A percentile compares a stretch with the other conserved stretches of the same genome.
Evolutionary conservation across 2,797 vertebrate genomes (phyloP).

Genomic region (Clarias laeviceps): DNA sequence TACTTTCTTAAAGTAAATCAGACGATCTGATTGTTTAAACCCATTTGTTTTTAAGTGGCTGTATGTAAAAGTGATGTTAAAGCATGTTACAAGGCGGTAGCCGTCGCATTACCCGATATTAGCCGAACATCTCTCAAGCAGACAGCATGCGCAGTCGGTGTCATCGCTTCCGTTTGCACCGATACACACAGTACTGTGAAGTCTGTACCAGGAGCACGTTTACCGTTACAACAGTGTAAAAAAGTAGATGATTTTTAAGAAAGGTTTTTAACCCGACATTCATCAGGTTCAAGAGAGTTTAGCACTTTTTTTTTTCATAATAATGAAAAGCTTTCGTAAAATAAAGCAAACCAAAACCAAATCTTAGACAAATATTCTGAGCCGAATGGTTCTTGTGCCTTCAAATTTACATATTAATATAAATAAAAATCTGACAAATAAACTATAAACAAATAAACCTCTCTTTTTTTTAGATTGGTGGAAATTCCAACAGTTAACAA

Average conservation of each 20-base stretch:
- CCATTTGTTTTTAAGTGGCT: not conserved
- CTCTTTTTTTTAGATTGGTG: not conserved
- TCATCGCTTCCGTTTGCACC: not conserved
- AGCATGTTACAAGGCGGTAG: not conserved
- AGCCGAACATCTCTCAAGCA: not conserved
- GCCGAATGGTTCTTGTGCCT: not conserved
- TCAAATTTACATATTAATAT: not conserved
- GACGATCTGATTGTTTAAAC: no score
- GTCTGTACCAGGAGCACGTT: no score
- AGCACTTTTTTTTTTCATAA: no score
- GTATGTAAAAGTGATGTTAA: not conserved
- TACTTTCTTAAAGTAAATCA: not conserved
- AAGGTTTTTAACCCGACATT: no score
- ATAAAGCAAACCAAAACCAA: no score
- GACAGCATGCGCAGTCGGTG: not conserved
- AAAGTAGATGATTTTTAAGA: no score
- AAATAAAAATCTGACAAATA: not conserved
- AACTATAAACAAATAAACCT: not conserved
- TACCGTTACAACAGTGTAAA: no score
- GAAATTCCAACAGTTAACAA: not conserved
- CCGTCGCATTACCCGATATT: not conserved
- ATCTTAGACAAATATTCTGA: not conserved
- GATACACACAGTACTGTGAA: no score
- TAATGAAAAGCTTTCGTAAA: no score
- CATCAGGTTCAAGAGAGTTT: no score